Evolutionary conservation across 2,888 invertebrate species (phyloP), one percentile per base, ranked within the genome.

Genomic region (Cephus nigrinus): DNA sequence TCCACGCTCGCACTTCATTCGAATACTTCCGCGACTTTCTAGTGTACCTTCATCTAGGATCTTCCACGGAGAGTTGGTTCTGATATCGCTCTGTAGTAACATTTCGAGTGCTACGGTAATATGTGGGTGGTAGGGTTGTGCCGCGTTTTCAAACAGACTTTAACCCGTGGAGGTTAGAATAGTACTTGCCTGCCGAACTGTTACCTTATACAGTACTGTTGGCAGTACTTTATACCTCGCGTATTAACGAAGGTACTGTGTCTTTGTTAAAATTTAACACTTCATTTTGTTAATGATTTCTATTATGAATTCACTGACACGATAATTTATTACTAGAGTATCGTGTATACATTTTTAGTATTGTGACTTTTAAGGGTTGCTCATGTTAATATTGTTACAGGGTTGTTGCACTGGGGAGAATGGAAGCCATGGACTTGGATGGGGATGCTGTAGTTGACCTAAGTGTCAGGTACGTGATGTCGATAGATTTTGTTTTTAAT

Each of bases 401-500:
- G 78, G 75, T 78, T 40, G 75, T 75, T 75, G 78, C 75, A 75
- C 78, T 75, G 75, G 77, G 81, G 80, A 88, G 81, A 85, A 92
- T 93, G 94, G 94, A 94, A 90, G 95, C 94, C 93, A 97, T 97
- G 97, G 97, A 97, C 92, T 95, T 96, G 91, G 97, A 97, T 93
- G 97, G 93, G 78, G 93, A 97, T 92, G 94, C 95, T 89, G 97
- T 97, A 85, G 97, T 97, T 88, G 97, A 97, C 94, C 94, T 97
- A 88, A 97, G 97, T 92, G 94, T 97, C 90, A 95, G 96, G 96
- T 96, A 93, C 15, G 55, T 23, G 55, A 55, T 55, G 55, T 55
- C 23, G 23, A 55, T 55, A 55, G 23, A 55, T 55, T 23, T 55
- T 9, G 15, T 15, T 36, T 36, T 36, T 36, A 5, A 15, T 40